Base-by-base conservation (phyloP, 2,888 invertebrate species). In the Philaethria dido region DNA sequence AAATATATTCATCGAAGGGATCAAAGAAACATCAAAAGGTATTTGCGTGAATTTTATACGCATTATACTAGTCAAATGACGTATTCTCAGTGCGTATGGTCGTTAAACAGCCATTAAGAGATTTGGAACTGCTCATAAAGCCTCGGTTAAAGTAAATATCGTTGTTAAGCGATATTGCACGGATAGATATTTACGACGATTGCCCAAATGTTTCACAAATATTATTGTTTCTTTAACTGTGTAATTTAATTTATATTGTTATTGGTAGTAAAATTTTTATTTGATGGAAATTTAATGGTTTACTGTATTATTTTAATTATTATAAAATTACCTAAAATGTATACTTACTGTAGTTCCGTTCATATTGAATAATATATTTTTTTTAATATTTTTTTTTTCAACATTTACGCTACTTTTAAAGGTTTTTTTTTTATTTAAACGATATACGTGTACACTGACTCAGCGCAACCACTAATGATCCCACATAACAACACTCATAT, bases 91-190 rank as follows among this genome's bases (percentile, higher is more conserved):
- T 39, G 75, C 62, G 71, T 73, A 72, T 73, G 73, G 75, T 80
- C 82, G 76, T 83, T 76, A 84, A 84, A 72, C 61, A 61, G 44
- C 74, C 59, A 72, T 71, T 73, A 75, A 76, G 81, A 75, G 77
- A 71, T 72, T 74, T 70, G 73, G 82, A 79, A 79, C 77, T 77
- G 79, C 79, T 81, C 78, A 75, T 86, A 78, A 83, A 85, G 78
- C 68, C 54, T 70, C 64, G 71, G 73, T 79, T 75, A 80, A 79
- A 78, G 73, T 72, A 77, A 77, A 80, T 79, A 79, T 76, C 77
- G 78, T 78, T 63, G 68, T 60, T 22, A 39, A 42, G 39, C 22
- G 16, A 29, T 52, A 52, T 52, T 52, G 50, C 50, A 16, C 29
- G 16, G 2, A 16, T 52, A 52, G 16, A 16, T 52, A 52, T 52